Base-by-base conservation (phyloP, 2,113 vertebrate genomes). In the Mobula birostris region DNA sequence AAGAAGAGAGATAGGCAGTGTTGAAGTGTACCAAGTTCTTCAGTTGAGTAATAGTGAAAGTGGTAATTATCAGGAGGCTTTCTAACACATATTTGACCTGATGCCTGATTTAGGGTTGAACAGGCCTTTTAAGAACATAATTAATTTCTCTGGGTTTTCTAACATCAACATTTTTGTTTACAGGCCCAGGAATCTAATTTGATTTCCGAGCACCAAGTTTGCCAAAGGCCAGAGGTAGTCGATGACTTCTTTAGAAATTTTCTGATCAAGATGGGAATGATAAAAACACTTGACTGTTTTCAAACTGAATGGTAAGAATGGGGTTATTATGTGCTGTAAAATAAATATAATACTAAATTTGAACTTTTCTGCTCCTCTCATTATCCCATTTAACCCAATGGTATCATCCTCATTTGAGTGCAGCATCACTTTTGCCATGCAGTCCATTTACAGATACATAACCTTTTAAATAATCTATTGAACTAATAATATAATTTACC, bases 221-320 rank as follows among this genome's bases (percentile, higher is more conserved):
- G 83, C 21, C 95, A 95, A 94, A 90, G 95, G 63, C 96, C 96
- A 29, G 97, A 98, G 96, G 80, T 97, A 0, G 95, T 98, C 94
- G 97, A 98, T 82, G 97, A 98, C 94, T 99, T 98, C 95, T 94
- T 99, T 61, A 97, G 97, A 95, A 98, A 97, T 96, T 99, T 98
- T 94, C 97, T 99, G n/a, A 96, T 97, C 94, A 97, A 97, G 95
- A 94, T 97, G 97, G 97, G 96, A 70, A 99, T 99, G 99, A 96
- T 94, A 48, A 97, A 97, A 95, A 99, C 99, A 2, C 96, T 99
- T 6, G 95, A 98, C 85, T 98, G 97, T 95, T 99, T 99, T 95
- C 98, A 99, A 61, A 97, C 95, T 0, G 98, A 99, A 97, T 98
- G 98, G 98, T 98, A 97, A 96, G 94, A 7, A 56, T 72, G 9